These are phyloP conservation scores for Phytoseiulus persimilis DNA, from an alignment of 2,888 invertebrate species.

Conservation along the genomic window DNA sequence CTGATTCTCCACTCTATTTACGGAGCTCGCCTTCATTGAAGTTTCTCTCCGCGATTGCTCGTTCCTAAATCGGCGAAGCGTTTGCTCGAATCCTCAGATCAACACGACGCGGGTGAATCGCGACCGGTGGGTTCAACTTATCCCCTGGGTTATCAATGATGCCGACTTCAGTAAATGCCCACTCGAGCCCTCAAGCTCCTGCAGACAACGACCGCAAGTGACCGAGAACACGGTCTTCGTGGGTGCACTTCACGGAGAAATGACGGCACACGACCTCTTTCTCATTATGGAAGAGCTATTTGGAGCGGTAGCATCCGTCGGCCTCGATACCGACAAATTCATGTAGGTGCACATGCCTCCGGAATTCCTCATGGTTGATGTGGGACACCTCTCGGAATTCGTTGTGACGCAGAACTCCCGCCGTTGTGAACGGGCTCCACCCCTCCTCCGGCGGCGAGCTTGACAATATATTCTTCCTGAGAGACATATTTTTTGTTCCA, in stretches of 20 bases:
- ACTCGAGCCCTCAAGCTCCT: not conserved
- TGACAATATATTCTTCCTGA: too few relatives aligned
- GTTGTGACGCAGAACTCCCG: too few relatives aligned
- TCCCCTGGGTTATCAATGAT: slow-evolving; percentile 13
- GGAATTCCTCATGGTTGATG: not conserved
- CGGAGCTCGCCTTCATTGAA: too few relatives aligned
- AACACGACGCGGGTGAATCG: not conserved
- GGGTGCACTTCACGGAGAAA: slow-evolving; percentile 28
- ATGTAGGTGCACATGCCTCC: not conserved
- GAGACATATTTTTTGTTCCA: too few relatives aligned
- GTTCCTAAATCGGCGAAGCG: too few relatives aligned
- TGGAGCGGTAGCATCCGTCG: slow-evolving; percentile 6
- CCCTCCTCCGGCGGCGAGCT: too few relatives aligned
- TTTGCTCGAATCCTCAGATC: not conserved
- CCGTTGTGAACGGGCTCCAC: too few relatives aligned
- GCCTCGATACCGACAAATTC: slow-evolving; percentile 31
- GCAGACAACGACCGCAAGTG: not conserved
- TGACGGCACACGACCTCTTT: slow-evolving; percentile 12
- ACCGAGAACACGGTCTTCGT: slow-evolving; percentile 29
- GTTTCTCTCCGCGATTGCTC: too few relatives aligned
- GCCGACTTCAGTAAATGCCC: not conserved
- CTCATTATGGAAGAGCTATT: slow-evolving; percentile 12
- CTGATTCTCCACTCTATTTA: not conserved
- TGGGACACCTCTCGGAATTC: too few relatives aligned
- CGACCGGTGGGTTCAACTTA: slow-evolving; percentile 21